A percentile compares a stretch with the other conserved stretches of the same genome.
Conservation (phyloP, 2,113 vertebrate genomes). For the Coreoperca whiteheadi region DNA sequence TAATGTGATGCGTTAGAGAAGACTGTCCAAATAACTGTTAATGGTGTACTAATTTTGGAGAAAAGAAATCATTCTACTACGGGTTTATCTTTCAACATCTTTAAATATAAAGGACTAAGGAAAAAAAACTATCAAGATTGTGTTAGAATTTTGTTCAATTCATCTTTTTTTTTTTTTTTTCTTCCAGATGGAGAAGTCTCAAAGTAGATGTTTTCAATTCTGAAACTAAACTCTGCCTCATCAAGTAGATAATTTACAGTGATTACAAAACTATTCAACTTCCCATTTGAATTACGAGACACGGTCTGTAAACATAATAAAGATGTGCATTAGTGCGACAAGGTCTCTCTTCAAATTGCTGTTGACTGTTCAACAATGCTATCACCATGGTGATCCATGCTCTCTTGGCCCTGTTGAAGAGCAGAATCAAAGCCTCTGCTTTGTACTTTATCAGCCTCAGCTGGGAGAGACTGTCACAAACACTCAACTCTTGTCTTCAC, state of each 20-base stretch:
- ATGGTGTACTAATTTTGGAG: not conserved
- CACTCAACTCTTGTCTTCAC: slow-evolving; percentile 44
- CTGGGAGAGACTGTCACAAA: slow-evolving; percentile 62
- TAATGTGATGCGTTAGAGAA: not conserved
- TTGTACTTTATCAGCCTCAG: slow-evolving; percentile 56
- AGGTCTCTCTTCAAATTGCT: slow-evolving; percentile 40
- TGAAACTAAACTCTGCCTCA: slow-evolving; percentile 26
- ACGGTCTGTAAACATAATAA: slow-evolving; percentile 39
- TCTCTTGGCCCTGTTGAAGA: slow-evolving; percentile 52
- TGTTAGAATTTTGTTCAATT: not conserved
- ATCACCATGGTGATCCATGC: slow-evolving; percentile 68
- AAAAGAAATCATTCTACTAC: not conserved
- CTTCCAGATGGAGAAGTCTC: not conserved
- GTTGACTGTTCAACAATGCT: slow-evolving; percentile 51
- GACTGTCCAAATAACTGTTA: not conserved
- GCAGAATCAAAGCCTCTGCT: slow-evolving; percentile 60
- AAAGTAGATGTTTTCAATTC: slow-evolving; percentile 4
- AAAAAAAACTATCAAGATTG: slow-evolving; percentile 15
- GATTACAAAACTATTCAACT: slow-evolving; percentile 21
- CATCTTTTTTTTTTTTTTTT: slow-evolving; percentile 4
- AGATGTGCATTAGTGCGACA: slow-evolving; percentile 50
- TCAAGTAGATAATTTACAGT: slow-evolving; percentile 17
- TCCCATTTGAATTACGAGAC: slow-evolving; percentile 16
- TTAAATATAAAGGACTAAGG: slow-evolving; percentile 1
- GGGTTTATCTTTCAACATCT: not conserved